Conservation (phyloP, 2,113 vertebrate genomes). For the Dasyurus viverrinus region DNA sequence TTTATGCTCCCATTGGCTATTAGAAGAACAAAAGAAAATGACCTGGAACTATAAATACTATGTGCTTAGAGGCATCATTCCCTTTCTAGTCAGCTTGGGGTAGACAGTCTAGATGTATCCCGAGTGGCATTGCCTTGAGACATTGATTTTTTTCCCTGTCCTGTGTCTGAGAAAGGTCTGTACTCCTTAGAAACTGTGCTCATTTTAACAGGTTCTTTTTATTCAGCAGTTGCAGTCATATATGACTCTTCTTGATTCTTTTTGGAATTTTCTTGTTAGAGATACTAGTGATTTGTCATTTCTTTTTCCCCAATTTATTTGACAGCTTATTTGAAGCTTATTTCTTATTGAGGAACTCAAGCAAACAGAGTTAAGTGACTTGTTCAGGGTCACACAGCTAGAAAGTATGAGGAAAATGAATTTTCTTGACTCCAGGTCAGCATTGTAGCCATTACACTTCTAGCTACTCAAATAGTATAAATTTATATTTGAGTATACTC, state of each 20-base stretch:
- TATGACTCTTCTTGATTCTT: background rate
- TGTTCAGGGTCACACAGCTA: background rate
- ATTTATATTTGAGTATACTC: too few relatives aligned
- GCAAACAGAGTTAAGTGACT: background rate
- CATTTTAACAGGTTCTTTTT: too few relatives aligned
- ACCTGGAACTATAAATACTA: background rate
- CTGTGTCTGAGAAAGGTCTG: background rate
- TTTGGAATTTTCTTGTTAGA: background rate
- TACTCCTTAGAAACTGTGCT: background rate
- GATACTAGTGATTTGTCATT: background rate
- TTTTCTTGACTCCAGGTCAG: background rate
- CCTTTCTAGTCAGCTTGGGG: background rate
- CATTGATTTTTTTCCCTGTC: background rate
- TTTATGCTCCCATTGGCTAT: too few relatives aligned
- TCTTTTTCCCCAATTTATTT: background rate
- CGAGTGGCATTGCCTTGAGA: background rate
- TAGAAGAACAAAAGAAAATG: too few relatives aligned
- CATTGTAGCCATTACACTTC: too few relatives aligned
- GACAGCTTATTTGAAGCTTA: background rate
- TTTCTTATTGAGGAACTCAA: background rate
- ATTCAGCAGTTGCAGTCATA: background rate
- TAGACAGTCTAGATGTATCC: background rate
- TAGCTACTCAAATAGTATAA: background rate
- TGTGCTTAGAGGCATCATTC: background rate
- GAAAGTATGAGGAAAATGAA: background rate